Evolutionary conservation across 2,113 vertebrate species (phyloP).

Genomic region (Heterotilapia buettikoferi): DNA sequence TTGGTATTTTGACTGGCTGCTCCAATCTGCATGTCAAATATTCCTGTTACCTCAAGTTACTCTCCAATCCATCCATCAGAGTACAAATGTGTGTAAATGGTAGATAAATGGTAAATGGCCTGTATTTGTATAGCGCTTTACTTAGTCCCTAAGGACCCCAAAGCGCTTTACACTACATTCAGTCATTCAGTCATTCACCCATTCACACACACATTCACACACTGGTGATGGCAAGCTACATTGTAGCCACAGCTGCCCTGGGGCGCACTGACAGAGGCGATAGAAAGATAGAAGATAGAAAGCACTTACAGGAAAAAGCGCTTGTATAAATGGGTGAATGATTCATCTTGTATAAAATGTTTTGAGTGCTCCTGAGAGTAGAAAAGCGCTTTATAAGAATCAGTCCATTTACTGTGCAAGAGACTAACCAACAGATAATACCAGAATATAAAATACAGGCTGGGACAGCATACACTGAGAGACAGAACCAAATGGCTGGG

Average conservation of each 20-base stretch:
- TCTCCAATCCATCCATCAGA: neutral
- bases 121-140: rapidly evolving
- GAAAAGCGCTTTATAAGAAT: neutral
- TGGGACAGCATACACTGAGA: neutral
- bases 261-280: neutral
- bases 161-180: rapidly evolving
- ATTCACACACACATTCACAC: neutral
- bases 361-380: neutral
- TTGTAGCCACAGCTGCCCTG: neutral
- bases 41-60: neutral
- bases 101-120: neutral
- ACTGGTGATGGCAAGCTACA: neutral
- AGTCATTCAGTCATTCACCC: rapidly evolving
- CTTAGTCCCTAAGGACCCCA: neutral
- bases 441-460: neutral
- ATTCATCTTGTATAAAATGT: neutral
- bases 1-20: neutral
- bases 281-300: neutral
- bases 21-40: neutral
- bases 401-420: neutral
- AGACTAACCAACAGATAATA: neutral
- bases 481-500: neutral
- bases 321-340: neutral
- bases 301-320: neutral
- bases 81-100: neutral